Base-by-base conservation (phyloP, 2,888 invertebrate genomes). In the Sycophila texana region DNA sequence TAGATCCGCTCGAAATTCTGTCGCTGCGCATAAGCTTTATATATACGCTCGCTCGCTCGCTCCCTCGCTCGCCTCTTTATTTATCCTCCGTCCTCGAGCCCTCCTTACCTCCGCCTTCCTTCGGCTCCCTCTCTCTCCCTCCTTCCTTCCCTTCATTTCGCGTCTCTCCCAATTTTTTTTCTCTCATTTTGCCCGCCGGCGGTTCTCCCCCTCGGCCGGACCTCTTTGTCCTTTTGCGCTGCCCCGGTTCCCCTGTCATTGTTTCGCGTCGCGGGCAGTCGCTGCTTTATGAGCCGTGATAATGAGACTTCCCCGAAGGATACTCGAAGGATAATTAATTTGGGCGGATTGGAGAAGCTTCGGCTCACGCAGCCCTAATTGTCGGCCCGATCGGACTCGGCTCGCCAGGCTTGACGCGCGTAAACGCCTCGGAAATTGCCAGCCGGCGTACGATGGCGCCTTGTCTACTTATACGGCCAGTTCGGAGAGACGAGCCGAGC, bases 1-100 rank as follows among this genome's bases (percentile, higher is more conserved):
- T 57, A 74, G 74, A 81, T 78, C 71, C 81, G 65, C 75, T 78
- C 71, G 77, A 81, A 81, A 81, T 81, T 81, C 81, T 81, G 78
- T 81, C 78, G 74, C 58, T 74, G 60, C 16, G 67, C 58, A 70
- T 74, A 65, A 61, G 74, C 49, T 58, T 70, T 63, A 70, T 47
- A 70, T 47, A 73, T 39, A 10, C 18, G 7, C 20, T 63, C 53
- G 16, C 39, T 10, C 18, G 3, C 12, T 58, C 57, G 14, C 53
- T 53, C 22, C 13, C 57, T 67, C 26, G 39, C 10, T 61, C 61
- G 14, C 39, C 53, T 39, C 72, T 51, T 73, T 72, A 60, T 20
- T 18, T 26, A 70, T 55, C 22, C 57, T 71, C 30, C 47, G n/a
- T 26, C 55, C 16, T 67, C 51, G 47, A 20, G 16, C 4, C 39